Evolutionary conservation across 2,797 vertebrate genomes (phyloP), one percentile per base, ranked within the genome.

Genomic region (Schizopygopsis pylzovi): DNA sequence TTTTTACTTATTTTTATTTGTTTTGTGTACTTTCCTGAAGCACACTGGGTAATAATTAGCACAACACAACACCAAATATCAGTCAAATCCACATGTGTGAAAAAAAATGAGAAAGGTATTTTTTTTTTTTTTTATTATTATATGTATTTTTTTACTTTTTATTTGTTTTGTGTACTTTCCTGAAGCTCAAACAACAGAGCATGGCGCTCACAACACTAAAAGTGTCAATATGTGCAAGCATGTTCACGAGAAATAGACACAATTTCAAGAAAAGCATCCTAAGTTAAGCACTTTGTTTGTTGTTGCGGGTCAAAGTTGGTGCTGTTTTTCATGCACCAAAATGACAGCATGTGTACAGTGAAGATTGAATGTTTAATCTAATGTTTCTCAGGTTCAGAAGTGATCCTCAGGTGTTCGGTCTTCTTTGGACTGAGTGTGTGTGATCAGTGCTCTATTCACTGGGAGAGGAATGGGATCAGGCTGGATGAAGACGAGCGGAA

Each of bases 361-460:
- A 45, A 72, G 22, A 72, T 25, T 6, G n/a, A 4, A 25, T 65
- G 12, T 39, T 22, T 41, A 15, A 41, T 83, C 12, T 49, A 33
- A 33, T 37, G 54, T 80, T 10, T 67, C 6, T n/a, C 82, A 87
- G 86, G 75, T 43, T 13, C 82, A 47, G 28, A 81, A 25, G 4
- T 28, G 16, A 28, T 52, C 25, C 59, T 87, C 47, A 68, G 6
- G 0, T 87, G 86, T 15, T 84, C 39, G 0, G 82, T 52, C 22
- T 41, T 59, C 18, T 81, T 67, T 28, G 85, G 85, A 33, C 41
- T 0, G 16, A 28, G 37, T n/a, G 25, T 80, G 37, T 81, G 25
- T 12, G 0, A 22, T 0, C 1, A 0, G 5, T 47, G 33, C 20
- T 15, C 0, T 2, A 12, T 84, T 11, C 0, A 0, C 7, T 87